Base-by-base conservation (phyloP, 2,888 invertebrate genomes). In the Cataglyphis cursor region DNA sequence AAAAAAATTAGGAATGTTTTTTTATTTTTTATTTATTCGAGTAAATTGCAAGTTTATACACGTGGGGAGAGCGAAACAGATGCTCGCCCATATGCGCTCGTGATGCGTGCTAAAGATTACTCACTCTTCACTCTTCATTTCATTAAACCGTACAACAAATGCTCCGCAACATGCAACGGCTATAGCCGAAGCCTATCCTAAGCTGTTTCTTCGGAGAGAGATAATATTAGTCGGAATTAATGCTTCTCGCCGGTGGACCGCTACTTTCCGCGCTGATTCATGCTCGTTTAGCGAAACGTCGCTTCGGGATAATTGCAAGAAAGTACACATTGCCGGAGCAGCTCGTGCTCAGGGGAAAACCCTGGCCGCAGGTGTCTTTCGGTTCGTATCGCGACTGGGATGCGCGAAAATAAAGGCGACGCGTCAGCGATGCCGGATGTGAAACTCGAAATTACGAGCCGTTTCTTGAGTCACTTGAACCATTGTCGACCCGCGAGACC, bases 381-480 rank as follows among this genome's bases (percentile, higher is more conserved):
- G 21, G 83, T 86, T 62, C n/a, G 3, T n/a, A 74, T 62, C 76
- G 84, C 81, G 70, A 41, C n/a, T 86, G 61, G 68, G 44, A 61
- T 57, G 62, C 81, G 86, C 84, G 87, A 86, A 88, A 89, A 89
- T 35, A 54, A 83, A 78, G 54, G 82, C 15, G 73, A 62, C 66
- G 31, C 65, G 38, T 72, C 38, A 3, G 41, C 48, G 31, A 59
- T 87, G 81, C 85, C 90, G 90, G 89, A 90, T 90, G 90, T 90
- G 90, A 90, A 90, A 90, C 88, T 90, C 81, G 68, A 88, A 90
- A 90, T 89, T 90, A 90, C 82, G 87, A 90, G 72, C 81, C 66
- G 66, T 74, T 68, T 24, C 44, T 21, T 73, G 62, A 28, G 44
- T 81, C 81, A 35, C 85, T 81, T 74, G 61, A 5, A 15, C 76